phyloP scores from a whole-genome alignment of 1,140 invertebrate species.

The Laupala kohalensis region DNA sequence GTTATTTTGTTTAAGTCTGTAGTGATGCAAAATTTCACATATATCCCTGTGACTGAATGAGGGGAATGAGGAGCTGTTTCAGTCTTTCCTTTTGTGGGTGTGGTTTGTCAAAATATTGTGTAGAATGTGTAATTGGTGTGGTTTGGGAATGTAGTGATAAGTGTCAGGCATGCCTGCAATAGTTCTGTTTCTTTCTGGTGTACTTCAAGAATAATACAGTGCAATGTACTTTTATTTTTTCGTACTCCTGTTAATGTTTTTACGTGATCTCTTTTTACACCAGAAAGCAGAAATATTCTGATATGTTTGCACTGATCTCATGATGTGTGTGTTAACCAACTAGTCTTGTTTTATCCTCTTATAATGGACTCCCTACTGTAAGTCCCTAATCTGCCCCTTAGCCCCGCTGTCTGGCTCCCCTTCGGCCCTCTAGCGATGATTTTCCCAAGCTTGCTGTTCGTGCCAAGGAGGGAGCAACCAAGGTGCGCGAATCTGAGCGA shows the following conservation, averaged over 20 bases:
- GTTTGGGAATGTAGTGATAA: background rate
- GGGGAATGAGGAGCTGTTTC: slow-evolving; percentile 21
- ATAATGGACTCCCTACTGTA: background rate
- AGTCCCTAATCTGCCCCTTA: slow-evolving; percentile 7
- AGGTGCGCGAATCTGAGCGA: slow-evolving; percentile 74
- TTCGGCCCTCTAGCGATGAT: slow-evolving; percentile 45
- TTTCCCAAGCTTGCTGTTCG: slow-evolving; percentile 74
- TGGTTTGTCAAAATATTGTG: background rate
- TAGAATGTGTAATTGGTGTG: background rate
- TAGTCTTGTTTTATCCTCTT: background rate
- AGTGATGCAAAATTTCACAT: slow-evolving; percentile 8
- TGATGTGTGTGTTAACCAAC: slow-evolving; percentile 3
- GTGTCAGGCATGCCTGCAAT: background rate
- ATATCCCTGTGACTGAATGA: slow-evolving; percentile 18
- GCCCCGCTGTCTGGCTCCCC: slow-evolving; percentile 6
- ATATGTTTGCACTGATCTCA: background rate
- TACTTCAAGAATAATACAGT: too few species aligned
- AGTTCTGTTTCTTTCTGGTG: background rate
- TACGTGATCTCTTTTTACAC: too few species aligned
- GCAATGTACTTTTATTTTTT: too few species aligned
- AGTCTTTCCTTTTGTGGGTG: slow-evolving; percentile 13
- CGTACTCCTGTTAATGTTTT: too few species aligned
- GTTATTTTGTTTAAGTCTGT: background rate
- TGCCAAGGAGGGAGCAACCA: slow-evolving; percentile 62
- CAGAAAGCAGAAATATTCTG: too few species aligned